Evolutionary conservation across 2,888 invertebrate genomes (phyloP).

Genomic region (Charanyca ferruginea): DNA sequence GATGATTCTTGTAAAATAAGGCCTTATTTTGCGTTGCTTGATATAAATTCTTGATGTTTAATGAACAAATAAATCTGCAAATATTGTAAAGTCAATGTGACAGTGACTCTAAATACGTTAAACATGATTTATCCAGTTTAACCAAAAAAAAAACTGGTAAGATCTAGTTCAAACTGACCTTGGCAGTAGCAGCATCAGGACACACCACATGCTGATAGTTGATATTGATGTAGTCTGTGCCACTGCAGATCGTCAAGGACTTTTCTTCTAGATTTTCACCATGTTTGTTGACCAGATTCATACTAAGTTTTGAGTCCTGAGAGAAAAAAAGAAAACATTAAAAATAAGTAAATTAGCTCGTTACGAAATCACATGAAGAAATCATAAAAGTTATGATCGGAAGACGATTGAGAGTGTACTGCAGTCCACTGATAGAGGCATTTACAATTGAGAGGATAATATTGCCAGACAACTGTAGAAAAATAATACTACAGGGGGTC

Average conservation of each 20-base stretch:
- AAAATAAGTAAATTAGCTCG: background rate
- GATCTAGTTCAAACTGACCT: conserved; percentile 91
- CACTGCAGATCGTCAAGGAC: conserved; percentile 99
- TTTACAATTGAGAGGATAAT: no score
- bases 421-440: background rate
- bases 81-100: conserved; percentile 1
- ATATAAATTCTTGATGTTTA: conserved; percentile 7
- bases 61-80: conserved; percentile 18
- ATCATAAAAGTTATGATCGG: background rate
- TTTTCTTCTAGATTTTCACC: conserved; percentile 97
- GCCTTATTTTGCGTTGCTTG: conserved; percentile 21
- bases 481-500: no score
- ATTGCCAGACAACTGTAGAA: no score
- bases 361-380: no score
- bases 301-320: conserved; percentile 95
- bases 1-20: conserved; percentile 28
- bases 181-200: conserved; percentile 97
- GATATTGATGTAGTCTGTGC: conserved; percentile 99
- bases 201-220: conserved; percentile 99
- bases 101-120: background rate
- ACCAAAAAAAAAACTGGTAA: background rate
- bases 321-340: background rate
- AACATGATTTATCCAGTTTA: conserved; percentile 2
- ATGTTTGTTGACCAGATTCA: conserved; percentile 95
- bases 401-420: background rate